phyloP scores from a whole-genome alignment of 2,797 vertebrate species.

The Mareca strepera region DNA sequence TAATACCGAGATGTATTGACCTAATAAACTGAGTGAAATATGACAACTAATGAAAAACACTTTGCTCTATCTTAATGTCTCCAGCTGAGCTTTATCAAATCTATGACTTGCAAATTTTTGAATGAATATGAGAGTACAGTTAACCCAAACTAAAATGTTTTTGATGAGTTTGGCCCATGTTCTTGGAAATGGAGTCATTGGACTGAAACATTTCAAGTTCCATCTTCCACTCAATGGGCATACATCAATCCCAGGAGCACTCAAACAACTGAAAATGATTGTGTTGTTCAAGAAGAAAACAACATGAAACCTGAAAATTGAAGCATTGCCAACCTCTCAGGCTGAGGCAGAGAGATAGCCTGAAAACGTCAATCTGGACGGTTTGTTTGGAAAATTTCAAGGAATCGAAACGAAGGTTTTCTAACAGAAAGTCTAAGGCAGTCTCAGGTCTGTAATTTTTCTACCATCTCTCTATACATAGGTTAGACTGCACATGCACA shows the following conservation, averaged over 20 bases:
- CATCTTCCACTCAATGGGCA: background rate
- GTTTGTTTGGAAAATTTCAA: background rate
- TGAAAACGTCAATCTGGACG: background rate
- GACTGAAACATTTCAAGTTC: background rate
- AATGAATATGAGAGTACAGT: background rate
- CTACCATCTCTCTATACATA: background rate
- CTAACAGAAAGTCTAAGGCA: background rate
- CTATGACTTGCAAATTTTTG: background rate
- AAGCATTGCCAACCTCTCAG: background rate
- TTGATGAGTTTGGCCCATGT: background rate
- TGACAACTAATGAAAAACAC: background rate
- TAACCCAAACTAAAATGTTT: background rate
- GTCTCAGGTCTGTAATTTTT: background rate
- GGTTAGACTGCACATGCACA: background rate
- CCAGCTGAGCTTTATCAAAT: background rate
- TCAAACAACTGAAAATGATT: background rate
- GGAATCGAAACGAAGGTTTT: background rate
- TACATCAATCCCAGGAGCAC: background rate
- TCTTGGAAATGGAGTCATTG: background rate
- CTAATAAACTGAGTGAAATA: background rate
- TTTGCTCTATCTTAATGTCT: background rate
- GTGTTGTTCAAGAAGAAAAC: background rate
- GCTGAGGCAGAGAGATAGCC: background rate
- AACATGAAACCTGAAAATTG: background rate
- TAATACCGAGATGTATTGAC: background rate